phyloP scores from a whole-genome alignment of 1,140 invertebrate genomes.

The Microplitis mediator region DNA sequence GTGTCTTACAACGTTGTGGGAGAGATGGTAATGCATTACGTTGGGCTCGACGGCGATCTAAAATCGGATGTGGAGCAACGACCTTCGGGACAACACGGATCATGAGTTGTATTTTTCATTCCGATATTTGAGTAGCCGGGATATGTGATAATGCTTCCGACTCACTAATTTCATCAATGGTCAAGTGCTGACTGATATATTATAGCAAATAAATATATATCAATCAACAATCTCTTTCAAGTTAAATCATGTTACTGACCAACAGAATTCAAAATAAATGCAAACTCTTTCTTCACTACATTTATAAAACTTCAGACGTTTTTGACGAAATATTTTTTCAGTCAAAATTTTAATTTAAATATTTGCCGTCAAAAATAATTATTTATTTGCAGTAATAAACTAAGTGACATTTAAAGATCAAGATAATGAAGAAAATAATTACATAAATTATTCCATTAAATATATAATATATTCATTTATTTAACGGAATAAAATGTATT shows the following conservation, averaged over 20 bases:
- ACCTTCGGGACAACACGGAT: slow-evolving; percentile 59
- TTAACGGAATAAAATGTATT: too few species aligned
- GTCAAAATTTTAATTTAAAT: not conserved
- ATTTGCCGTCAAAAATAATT: not conserved
- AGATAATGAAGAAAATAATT: not conserved
- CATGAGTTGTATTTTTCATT: not conserved
- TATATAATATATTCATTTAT: not conserved
- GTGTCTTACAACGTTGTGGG: slow-evolving; percentile 28
- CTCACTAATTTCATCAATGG: too few species aligned
- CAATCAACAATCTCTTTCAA: too few species aligned
- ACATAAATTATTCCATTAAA: not conserved
- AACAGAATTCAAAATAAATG: not conserved
- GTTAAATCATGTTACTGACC: too few species aligned
- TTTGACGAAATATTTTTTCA: too few species aligned
- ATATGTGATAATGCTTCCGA: not conserved
- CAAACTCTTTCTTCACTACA: not conserved
- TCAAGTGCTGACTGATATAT: too few species aligned
- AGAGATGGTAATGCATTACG: slow-evolving; percentile 17
- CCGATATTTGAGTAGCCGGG: not conserved
- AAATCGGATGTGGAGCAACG: slow-evolving; percentile 63
- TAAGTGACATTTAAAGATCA: too few species aligned
- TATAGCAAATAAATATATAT: too few species aligned
- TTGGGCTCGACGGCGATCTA: slow-evolving; percentile 43
- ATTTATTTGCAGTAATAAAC: too few species aligned
- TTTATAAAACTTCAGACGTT: too few species aligned